These are phyloP conservation scores for Idaea aversata DNA, from an alignment of 2,888 invertebrate species.

Conservation along the genomic window DNA sequence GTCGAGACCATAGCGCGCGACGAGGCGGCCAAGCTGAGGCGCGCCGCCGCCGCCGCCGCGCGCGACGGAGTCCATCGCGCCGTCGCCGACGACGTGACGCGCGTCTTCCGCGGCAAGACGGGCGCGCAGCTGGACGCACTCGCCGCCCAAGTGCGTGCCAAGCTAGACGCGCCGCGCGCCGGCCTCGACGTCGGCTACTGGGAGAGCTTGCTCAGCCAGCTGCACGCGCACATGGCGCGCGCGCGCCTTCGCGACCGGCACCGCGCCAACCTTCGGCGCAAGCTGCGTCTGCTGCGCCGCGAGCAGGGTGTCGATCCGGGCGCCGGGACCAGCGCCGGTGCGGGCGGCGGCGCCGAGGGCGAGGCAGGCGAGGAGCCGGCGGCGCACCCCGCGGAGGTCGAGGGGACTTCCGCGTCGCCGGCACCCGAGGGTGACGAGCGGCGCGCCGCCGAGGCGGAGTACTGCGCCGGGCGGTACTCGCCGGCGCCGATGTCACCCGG, in stretches of 20 bases:
- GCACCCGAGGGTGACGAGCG: conserved; percentile 9
- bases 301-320: conserved; percentile 82
- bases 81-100: conserved; percentile 93
- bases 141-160: conserved; percentile 91
- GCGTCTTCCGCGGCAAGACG: conserved; percentile 93
- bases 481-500: conserved; percentile 84
- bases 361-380: conserved; percentile 4
- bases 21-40: conserved; percentile 92
- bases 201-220: conserved; percentile 97
- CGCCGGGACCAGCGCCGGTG: conserved; percentile 11
- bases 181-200: conserved; percentile 98
- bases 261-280: conserved; percentile 92
- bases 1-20: conserved; percentile 97
- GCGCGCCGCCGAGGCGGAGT: conserved; percentile 60
- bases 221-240: conserved; percentile 94
- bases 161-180: conserved; percentile 90
- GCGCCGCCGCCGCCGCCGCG: conserved; percentile 82
- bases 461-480: conserved; percentile 91
- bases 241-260: conserved; percentile 95
- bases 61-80: conserved; percentile 93
- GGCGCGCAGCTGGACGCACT: conserved; percentile 91
- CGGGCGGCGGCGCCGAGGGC: conserved; percentile 9
- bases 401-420: conserved; percentile 17
- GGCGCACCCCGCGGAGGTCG: conserved; percentile 4
- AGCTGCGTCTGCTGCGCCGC: conserved; percentile 93